A percentile compares a stretch with the other conserved stretches of the same genome.
phyloP scores from a whole-genome alignment of 2,888 invertebrate genomes.

The Harpagoxenus sublaevis region DNA sequence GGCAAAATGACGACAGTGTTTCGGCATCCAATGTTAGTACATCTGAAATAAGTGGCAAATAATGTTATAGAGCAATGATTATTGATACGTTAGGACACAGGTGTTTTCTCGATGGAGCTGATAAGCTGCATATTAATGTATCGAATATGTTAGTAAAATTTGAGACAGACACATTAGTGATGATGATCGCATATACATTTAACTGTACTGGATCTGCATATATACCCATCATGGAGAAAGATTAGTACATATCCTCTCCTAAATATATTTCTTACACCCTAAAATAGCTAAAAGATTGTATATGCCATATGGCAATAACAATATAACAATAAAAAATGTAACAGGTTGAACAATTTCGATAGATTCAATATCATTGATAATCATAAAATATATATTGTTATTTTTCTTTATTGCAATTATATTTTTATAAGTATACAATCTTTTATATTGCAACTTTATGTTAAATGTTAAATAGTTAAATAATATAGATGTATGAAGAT shows the following conservation, averaged over 20 bases:
- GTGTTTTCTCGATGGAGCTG: background rate
- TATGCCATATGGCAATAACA: background rate
- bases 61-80: slow-evolving; percentile 61
- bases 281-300: background rate
- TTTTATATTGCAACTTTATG: background rate
- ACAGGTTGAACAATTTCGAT: too few species aligned
- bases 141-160: background rate
- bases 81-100: slow-evolving; percentile 46
- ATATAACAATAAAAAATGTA: background rate
- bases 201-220: background rate
- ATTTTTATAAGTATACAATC: background rate
- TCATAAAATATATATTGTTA: background rate
- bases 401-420: background rate
- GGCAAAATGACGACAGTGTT: slow-evolving; percentile 63
- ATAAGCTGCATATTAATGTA: slow-evolving; percentile 7
- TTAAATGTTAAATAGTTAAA: background rate
- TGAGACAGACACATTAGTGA: background rate
- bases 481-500: background rate
- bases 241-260: slow-evolving; percentile 10
- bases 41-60: slow-evolving; percentile 71
- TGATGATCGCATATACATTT: background rate
- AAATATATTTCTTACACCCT: background rate
- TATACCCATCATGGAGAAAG: background rate
- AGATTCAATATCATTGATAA: background rate
- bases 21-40: slow-evolving; percentile 62